phyloP scores from a whole-genome alignment of 1,140 invertebrate genomes.

The Antheraea mylitta region DNA sequence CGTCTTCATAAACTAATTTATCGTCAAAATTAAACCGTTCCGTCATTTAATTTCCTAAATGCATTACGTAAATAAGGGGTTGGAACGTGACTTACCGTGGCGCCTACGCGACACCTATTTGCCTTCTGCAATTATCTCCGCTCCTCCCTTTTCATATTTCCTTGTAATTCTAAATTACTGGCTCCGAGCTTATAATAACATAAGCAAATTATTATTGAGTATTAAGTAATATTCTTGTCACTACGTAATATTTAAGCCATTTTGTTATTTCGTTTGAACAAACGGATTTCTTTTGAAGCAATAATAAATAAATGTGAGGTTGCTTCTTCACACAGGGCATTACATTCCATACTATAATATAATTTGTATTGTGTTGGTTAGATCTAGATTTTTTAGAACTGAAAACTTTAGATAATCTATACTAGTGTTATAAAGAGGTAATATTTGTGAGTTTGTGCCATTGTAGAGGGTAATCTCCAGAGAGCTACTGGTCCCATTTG shows the following conservation, averaged over 20 bases:
- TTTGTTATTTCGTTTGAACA: no score
- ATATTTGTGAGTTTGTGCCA: no score
- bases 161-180: constrained; percentile 14
- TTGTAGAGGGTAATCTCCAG: no score
- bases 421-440: no score
- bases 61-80: constrained; percentile 15
- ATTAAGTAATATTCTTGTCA: neutral
- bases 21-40: neutral
- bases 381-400: no score
- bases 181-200: neutral
- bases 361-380: no score
- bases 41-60: constrained; percentile 14
- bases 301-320: no score
- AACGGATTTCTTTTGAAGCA: no score
- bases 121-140: constrained; percentile 7
- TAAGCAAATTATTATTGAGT: neutral
- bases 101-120: constrained; percentile 8
- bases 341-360: no score
- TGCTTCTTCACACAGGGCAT: no score
- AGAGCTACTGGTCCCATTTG: no score
- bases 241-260: neutral
- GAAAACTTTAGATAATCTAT: no score
- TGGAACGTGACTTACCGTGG: constrained; percentile 13
- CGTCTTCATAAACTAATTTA: constrained; percentile 8
- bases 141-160: constrained; percentile 14